These are phyloP conservation scores for Chymomyza costata DNA, from an alignment of 1,140 invertebrate genomes.

Conservation along the genomic window DNA sequence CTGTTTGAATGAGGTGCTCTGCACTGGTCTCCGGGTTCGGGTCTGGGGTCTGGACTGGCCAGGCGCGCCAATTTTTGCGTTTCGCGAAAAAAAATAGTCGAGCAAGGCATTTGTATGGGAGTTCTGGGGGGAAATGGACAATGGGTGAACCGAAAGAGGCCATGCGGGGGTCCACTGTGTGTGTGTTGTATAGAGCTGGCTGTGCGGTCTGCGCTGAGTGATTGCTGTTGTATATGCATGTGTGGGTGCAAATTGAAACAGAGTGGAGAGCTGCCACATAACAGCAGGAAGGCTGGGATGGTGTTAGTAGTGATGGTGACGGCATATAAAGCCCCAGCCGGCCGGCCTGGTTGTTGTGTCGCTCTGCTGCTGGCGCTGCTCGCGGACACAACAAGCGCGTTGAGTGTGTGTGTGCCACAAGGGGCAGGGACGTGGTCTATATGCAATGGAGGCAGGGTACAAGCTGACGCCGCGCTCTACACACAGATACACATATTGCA, in stretches of 20 bases:
- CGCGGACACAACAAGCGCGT: conserved; percentile 62
- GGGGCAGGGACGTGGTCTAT: neutral
- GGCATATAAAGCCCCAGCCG: conserved; percentile 1
- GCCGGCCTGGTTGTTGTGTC: conserved; percentile 46
- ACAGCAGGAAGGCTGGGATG: no score
- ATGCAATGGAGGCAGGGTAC: neutral
- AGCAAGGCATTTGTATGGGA: conserved; percentile 2
- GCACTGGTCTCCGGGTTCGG: no score
- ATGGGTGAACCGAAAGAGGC: neutral
- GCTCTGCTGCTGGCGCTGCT: conserved; percentile 49
- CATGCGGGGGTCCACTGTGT: conserved; percentile 1
- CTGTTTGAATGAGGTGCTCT: no score
- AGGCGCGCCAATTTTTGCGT: conserved; percentile 43
- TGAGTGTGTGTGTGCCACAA: conserved; percentile 51
- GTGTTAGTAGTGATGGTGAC: no score
- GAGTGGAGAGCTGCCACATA: conserved; percentile 33
- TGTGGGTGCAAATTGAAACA: conserved; percentile 69
- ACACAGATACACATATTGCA: conserved; percentile 64
- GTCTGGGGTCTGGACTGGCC: conserved; percentile 10
- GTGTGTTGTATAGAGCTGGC: conserved; percentile 5
- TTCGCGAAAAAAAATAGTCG: conserved; percentile 51
- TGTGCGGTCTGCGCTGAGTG: conserved; percentile 48
- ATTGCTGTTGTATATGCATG: conserved; percentile 48
- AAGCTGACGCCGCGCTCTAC: no score
- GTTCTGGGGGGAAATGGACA: conserved; percentile 17